phyloP scores from a whole-genome alignment of 37 sponge, comb jelly and placozoan species.

The Axinella damicornis region DNA sequence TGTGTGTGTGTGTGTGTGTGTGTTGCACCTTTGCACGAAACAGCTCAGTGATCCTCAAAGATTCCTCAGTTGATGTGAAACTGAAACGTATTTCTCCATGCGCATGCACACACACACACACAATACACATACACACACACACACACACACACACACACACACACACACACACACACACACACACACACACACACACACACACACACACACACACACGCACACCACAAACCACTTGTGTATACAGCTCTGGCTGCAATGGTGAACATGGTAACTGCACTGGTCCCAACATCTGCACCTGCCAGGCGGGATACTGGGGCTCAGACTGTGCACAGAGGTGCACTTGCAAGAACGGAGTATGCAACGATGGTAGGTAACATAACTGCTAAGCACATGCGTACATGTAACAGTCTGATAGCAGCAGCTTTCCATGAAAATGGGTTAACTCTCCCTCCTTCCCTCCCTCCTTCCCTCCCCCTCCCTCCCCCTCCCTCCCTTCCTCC shows the following conservation, averaged over 20 bases:
- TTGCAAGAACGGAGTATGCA: slow-evolving; percentile 47
- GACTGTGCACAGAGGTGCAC: slow-evolving; percentile 51
- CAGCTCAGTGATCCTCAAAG: no score
- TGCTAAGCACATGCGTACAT: no score
- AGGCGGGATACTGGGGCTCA: slow-evolving; percentile 29
- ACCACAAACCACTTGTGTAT: no score
- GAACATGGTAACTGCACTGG: slow-evolving; percentile 52
- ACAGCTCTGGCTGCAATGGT: slow-evolving; percentile 36
- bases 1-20: no score
- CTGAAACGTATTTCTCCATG: no score
- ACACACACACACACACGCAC: neutral
- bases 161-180: neutral
- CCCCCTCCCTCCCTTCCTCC: no score
- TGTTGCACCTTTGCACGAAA: no score
- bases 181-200: neutral
- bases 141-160: neutral
- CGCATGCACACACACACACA: neutral
- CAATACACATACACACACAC: neutral
- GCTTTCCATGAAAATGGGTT: no score
- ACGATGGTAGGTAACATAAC: slow-evolving; percentile 24
- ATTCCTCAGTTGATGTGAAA: no score
- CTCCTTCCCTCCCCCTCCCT: no score
- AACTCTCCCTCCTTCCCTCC: no score
- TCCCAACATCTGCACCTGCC: slow-evolving; percentile 63
- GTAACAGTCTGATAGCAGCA: no score